phyloP scores from a whole-genome alignment of 2,888 invertebrate species.

The Nomada flava region DNA sequence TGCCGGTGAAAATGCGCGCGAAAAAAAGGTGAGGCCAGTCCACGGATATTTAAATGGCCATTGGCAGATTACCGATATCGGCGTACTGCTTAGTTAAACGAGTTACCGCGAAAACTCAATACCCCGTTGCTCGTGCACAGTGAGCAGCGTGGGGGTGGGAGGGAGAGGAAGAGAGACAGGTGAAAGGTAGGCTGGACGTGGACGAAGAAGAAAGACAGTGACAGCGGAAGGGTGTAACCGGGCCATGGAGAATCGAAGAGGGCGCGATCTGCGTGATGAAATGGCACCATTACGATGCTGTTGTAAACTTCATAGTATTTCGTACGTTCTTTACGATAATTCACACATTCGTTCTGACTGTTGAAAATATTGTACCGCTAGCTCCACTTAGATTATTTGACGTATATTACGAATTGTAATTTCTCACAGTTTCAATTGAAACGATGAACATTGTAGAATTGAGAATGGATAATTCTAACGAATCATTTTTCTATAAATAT shows the following conservation, averaged over 20 bases:
- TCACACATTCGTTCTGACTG: neutral
- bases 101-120: constrained; percentile 76
- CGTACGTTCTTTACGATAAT: neutral
- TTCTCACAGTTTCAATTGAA: too few species aligned
- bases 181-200: constrained; percentile 1
- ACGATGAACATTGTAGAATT: too few species aligned
- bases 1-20: constrained; percentile 72
- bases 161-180: constrained; percentile 1
- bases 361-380: neutral
- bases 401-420: too few species aligned
- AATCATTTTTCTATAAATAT: too few species aligned
- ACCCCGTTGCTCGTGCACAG: constrained; percentile 57
- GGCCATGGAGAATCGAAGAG: constrained; percentile 36
- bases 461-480: too few species aligned
- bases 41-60: constrained; percentile 73
- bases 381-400: too few species aligned
- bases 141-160: neutral
- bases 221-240: constrained; percentile 16
- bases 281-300: constrained; percentile 51
- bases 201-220: neutral
- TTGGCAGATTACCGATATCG: constrained; percentile 76
- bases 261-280: constrained; percentile 60
- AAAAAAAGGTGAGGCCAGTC: constrained; percentile 67
- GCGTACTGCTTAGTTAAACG: constrained; percentile 75
- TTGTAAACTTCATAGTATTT: constrained; percentile 31